Conservation (phyloP, 1,140 invertebrate species). For the Listronotus bonariensis region DNA sequence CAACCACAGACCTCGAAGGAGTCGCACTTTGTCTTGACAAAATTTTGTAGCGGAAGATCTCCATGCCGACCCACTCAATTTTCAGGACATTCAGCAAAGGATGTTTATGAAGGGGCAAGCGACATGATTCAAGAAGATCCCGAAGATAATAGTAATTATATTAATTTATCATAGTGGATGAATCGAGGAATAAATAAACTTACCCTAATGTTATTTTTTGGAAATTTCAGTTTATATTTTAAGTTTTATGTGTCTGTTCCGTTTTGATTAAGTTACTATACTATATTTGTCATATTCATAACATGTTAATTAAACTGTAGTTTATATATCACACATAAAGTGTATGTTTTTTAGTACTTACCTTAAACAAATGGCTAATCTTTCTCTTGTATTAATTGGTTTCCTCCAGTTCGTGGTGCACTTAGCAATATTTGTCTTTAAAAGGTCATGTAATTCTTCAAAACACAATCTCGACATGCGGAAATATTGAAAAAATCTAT, state of each 20-base stretch:
- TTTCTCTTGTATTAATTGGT: constrained; percentile 7
- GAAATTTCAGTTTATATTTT: too few species aligned
- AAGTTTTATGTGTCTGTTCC: too few species aligned
- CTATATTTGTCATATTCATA: neutral
- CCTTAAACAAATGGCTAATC: constrained; percentile 11
- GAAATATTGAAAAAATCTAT: constrained; percentile 14
- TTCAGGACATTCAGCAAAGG: neutral
- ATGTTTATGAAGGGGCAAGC: constrained; percentile 2
- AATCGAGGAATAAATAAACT: too few species aligned
- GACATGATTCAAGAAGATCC: neutral
- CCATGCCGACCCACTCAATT: neutral
- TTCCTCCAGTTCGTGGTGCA: constrained; percentile 1
- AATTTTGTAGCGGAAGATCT: constrained; percentile 2
- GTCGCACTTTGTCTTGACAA: neutral
- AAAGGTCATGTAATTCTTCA: constrained; percentile 9
- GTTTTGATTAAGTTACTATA: neutral
- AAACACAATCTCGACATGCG: constrained; percentile 10
- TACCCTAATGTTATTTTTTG: neutral
- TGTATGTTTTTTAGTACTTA: constrained; percentile 2
- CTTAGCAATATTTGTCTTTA: constrained; percentile 4
- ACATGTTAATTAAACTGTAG: neutral
- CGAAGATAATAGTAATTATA: too few species aligned
- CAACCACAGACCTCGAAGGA: neutral
- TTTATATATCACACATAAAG: neutral
- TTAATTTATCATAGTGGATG: too few species aligned